phyloP scores from a whole-genome alignment of 1,140 invertebrate genomes.

The Agrypnia vestita region DNA sequence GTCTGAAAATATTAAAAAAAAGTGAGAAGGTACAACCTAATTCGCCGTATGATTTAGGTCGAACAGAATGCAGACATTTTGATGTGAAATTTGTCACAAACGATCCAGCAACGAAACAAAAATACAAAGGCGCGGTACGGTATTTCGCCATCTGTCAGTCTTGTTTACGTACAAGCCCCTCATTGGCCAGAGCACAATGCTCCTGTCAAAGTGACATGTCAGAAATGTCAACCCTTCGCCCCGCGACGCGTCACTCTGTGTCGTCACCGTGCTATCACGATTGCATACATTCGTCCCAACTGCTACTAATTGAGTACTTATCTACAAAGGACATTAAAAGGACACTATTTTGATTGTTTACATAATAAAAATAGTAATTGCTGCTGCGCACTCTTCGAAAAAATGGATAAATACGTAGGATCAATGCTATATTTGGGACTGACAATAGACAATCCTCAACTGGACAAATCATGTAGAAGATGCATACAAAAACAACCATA shows the following conservation, averaged over 20 bases:
- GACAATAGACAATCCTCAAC: too few relatives aligned
- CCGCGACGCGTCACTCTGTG: neutral
- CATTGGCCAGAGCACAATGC: constrained; percentile 3
- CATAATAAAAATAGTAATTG: too few relatives aligned
- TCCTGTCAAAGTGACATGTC: constrained; percentile 8
- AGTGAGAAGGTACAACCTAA: neutral
- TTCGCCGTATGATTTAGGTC: constrained; percentile 17
- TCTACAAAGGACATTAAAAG: neutral
- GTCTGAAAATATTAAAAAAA: too few relatives aligned
- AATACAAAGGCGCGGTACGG: neutral
- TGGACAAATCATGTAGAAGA: too few relatives aligned
- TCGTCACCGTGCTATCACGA: neutral
- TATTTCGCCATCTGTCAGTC: constrained; percentile 6
- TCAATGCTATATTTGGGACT: too few relatives aligned
- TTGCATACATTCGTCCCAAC: neutral
- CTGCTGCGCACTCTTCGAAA: too few relatives aligned
- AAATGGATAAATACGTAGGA: too few relatives aligned
- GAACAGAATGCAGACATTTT: neutral
- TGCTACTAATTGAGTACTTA: neutral
- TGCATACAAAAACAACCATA: too few relatives aligned
- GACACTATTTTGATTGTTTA: too few relatives aligned
- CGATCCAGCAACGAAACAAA: neutral
- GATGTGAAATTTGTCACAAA: constrained; percentile 20
- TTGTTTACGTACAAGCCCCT: constrained; percentile 9
- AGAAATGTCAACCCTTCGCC: constrained; percentile 20